These are phyloP conservation scores for Aspidapion aeneum DNA, from an alignment of 2,888 invertebrate genomes.

Conservation along the genomic window DNA sequence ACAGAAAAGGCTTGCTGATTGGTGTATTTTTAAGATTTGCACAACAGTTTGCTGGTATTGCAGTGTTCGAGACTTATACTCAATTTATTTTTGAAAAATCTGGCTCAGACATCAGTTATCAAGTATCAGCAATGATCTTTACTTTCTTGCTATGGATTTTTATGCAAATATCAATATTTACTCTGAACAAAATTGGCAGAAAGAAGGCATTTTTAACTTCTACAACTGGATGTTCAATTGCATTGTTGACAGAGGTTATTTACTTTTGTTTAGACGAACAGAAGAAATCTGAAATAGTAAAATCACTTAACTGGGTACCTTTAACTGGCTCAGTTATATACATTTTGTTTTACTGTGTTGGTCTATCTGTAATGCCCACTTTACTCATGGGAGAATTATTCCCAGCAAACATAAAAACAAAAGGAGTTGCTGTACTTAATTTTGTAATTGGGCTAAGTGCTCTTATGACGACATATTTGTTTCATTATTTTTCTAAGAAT, in stretches of 20 bases:
- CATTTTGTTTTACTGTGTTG: conserved; percentile 25
- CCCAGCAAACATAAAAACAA: conserved; percentile 37
- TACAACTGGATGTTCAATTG: conserved; percentile 27
- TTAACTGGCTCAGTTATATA: conserved; percentile 33
- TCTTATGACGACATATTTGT: conserved; percentile 33
- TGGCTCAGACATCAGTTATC: conserved; percentile 36
- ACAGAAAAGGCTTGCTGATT: conserved; percentile 35
- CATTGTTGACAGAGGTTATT: conserved; percentile 27
- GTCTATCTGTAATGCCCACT: conserved; percentile 35
- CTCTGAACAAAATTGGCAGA: conserved; percentile 32
- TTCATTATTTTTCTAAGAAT: conserved; percentile 34
- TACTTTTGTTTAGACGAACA: conserved; percentile 32
- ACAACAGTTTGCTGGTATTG: conserved; percentile 39
- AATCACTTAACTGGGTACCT: conserved; percentile 35
- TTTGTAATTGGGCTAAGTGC: conserved; percentile 12
- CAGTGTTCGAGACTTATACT: conserved; percentile 35
- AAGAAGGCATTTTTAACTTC: conserved; percentile 32
- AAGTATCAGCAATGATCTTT: conserved; percentile 31
- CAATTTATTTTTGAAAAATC: conserved; percentile 40
- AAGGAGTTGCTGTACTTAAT: conserved; percentile 30
- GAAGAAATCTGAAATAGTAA: conserved; percentile 19
- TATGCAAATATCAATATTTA: conserved; percentile 28
- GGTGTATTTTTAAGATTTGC: conserved; percentile 35
- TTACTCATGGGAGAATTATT: conserved; percentile 38
- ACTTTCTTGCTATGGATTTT: conserved; percentile 25